Conservation (phyloP, 2,888 invertebrate species). For the Drosophila picticornis region DNA sequence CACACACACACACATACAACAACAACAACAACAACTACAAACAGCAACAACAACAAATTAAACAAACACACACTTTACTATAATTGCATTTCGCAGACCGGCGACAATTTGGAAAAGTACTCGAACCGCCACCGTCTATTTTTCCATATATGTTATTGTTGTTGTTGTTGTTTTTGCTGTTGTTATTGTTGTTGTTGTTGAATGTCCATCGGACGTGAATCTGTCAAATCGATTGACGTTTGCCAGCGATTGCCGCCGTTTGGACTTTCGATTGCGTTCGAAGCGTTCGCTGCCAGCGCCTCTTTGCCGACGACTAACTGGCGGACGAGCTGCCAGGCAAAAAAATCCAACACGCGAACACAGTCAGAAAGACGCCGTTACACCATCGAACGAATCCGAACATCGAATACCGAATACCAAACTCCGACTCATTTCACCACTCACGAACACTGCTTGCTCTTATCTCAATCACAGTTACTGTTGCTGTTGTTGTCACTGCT, state of each 20-base stretch:
- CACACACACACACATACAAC: constrained; percentile 32
- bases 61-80: constrained; percentile 11
- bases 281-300: constrained; percentile 45
- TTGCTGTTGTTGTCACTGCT: constrained; percentile 12
- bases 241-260: constrained; percentile 23
- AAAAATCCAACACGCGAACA: constrained; percentile 19
- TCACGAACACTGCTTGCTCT: constrained; percentile 37
- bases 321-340: constrained; percentile 32
- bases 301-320: constrained; percentile 54
- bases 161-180: constrained; percentile 6
- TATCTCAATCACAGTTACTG: constrained; percentile 31
- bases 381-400: constrained; percentile 25
- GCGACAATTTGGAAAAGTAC: constrained; percentile 42
- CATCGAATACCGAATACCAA: constrained; percentile 28
- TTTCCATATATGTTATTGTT: constrained; percentile 1
- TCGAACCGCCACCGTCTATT: constrained; percentile 15
- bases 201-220: constrained; percentile 44
- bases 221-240: constrained; percentile 59
- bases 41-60: not conserved
- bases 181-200: not conserved
- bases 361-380: constrained; percentile 68
- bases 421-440: constrained; percentile 33
- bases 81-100: constrained; percentile 42
- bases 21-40: constrained; percentile 22
- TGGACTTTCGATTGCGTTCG: constrained; percentile 41